Base-by-base conservation (phyloP, 2,888 invertebrate species). In the Heliconius aoede region DNA sequence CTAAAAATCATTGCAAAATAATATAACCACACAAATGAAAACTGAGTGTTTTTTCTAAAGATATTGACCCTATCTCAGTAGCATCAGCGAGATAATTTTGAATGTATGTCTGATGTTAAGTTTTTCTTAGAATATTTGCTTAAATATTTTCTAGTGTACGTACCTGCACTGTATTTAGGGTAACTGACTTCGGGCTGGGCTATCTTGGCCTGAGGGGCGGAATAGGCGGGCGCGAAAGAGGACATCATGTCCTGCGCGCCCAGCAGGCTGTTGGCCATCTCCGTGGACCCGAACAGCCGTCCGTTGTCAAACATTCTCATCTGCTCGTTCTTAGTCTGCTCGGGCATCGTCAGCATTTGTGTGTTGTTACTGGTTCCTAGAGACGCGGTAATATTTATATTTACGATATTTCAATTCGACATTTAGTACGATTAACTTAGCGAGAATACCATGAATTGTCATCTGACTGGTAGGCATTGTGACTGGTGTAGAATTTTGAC, bases 381-480 rank as follows among this genome's bases (percentile, higher is more conserved):
- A 86, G 86, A 74, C 26, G 77, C 18, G 76, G 68, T 74, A 62
- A 73, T 21, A 72, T 80, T 81, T 74, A 81, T 74, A 55, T 46
- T 62, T 62, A 76, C 30, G 28, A 61, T 55, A 28, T 55, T 71
- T 68, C 11, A 60, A 3, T 51, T 64, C 32, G 26, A 73, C n/a
- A 24, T 60, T 46, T 61, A 72, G 55, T 67, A 65, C 26, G 40
- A 74, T 61, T 76, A 62, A 76, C 46, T 74, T 58, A 72, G 72
- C 73, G 65, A 62, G 73, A 76, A 80, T 87, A 93, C 94, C 93
- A 82, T 93, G 94, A 82, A 93, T 90, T 78, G 93, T 86, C 92
- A 94, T 93, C 85, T 93, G 93, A 84, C 89, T 91, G 83, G 93
- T 90, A 68, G 93, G 91, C 91, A 94, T 92, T 76, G 92, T 89